These are phyloP conservation scores for Drosophila mettleri DNA, from an alignment of 2,888 invertebrate genomes.

Conservation along the genomic window DNA sequence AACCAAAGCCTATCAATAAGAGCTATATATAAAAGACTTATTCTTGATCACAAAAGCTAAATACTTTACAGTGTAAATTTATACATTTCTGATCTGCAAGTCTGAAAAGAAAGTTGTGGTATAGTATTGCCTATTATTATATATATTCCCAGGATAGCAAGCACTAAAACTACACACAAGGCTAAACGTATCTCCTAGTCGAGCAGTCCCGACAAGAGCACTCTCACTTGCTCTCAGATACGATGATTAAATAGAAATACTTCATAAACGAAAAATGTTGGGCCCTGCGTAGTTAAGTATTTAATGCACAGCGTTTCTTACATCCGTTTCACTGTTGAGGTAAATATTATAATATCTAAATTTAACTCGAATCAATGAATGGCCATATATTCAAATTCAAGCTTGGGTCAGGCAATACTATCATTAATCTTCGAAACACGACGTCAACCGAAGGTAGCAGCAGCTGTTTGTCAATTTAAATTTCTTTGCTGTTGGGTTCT, in stretches of 20 bases:
- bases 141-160: no score
- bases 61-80: no score
- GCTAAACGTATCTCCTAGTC: no score
- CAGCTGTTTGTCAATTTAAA: constrained; percentile 39
- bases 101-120: no score
- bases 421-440: constrained; percentile 55
- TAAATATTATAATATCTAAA: constrained; percentile 43
- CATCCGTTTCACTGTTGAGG: constrained; percentile 37
- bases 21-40: no score
- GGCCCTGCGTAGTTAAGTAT: neutral
- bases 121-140: no score
- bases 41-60: no score
- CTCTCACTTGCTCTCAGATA: neutral
- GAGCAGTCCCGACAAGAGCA: no score
- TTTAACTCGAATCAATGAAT: constrained; percentile 25
- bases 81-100: no score
- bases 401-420: constrained; percentile 20
- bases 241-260: neutral
- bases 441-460: constrained; percentile 24
- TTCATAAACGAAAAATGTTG: neutral
- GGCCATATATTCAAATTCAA: constrained; percentile 15
- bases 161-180: no score
- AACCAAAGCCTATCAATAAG: no score
- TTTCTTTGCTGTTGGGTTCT: no score
- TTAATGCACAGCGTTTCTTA: constrained; percentile 8